Evolutionary conservation across 2,888 invertebrate genomes (phyloP), one percentile per base, ranked within the genome.

Genomic region (Drosophila vallismaia): DNA sequence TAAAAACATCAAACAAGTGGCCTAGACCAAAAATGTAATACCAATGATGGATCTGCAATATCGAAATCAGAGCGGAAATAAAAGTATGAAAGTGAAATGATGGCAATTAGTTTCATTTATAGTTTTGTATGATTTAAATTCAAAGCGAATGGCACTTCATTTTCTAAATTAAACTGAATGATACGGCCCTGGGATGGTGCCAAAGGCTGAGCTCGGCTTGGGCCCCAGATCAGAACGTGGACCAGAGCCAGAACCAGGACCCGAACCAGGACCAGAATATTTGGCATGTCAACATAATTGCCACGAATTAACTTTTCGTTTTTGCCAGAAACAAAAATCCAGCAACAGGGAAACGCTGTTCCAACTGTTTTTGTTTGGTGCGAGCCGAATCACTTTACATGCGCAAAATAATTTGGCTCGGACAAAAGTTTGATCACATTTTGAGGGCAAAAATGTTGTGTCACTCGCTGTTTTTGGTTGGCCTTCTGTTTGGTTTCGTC

Each of bases 241-340:
- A 24, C 3, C 58, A 10, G 36, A 3, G 29, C 29, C 49, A 24
- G 24, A 1, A 44, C 10, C 66, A n/a, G 42, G 44, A 44, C 50
- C 4, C 19, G n/a, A 24, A n/a, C 48, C 12, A 28, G 62, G 26
- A 57, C 46, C 74, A 56, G 76, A 59, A 72, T 77, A 84, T 86
- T 86, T 81, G 81, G 81, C 86, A 79, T 84, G 86, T 86, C 86
- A 84, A 81, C 79, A 74, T 84, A 84, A 84, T 84, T 84, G 86
- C 84, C 84, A 66, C 71, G 81, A 79, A 83, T 86, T 84, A 81
- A 84, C 81, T 83, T 86, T 86, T 75, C 77, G 71, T 72, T 79
- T 77, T 78, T 70, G 46, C 40, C 45, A 54, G 64, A 71, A 36
- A 36, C 36, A 36, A 36, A 62, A 49, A 58, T 63, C 72, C 45